Conservation (phyloP, 1,140 invertebrate genomes). For the Trypoxylus dichotomus region DNA sequence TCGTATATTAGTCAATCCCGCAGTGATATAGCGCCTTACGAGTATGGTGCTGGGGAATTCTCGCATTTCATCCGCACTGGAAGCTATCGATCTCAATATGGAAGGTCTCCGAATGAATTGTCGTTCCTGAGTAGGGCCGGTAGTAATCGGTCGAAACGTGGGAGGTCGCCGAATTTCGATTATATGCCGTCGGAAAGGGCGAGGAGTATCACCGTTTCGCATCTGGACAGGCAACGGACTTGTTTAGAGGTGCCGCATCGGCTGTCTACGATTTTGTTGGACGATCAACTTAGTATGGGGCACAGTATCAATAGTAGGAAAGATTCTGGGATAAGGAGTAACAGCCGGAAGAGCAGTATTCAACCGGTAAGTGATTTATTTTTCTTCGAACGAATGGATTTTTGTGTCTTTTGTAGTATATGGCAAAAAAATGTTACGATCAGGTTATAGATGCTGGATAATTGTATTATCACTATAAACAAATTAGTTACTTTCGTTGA, state of each 20-base stretch:
- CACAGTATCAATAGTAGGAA: slow-evolving; percentile 78
- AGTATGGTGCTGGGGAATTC: slow-evolving; percentile 44
- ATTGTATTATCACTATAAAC: too few species aligned
- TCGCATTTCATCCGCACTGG: slow-evolving; percentile 48
- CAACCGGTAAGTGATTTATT: slow-evolving; percentile 66
- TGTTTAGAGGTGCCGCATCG: slow-evolving; percentile 48
- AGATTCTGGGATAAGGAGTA: slow-evolving; percentile 84
- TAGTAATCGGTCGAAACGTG: slow-evolving; percentile 52
- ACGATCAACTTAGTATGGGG: slow-evolving; percentile 71
- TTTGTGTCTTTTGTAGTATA: too few species aligned
- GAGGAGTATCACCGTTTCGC: slow-evolving; percentile 45
- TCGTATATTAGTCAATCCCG: slow-evolving; percentile 69
- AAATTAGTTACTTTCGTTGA: too few species aligned
- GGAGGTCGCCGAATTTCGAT: slow-evolving; percentile 48
- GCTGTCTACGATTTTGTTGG: slow-evolving; percentile 50
- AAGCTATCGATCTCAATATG: slow-evolving; percentile 64
- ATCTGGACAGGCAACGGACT: slow-evolving; percentile 45
- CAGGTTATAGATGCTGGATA: too few species aligned
- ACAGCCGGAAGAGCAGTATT: slow-evolving; percentile 80
- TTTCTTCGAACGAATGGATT: not conserved
- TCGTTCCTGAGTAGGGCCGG: slow-evolving; percentile 59
- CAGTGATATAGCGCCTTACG: slow-evolving; percentile 60
- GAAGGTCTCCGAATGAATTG: slow-evolving; percentile 53
- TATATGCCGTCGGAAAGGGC: slow-evolving; percentile 38
- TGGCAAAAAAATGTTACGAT: too few species aligned